phyloP scores from a whole-genome alignment of 2,888 invertebrate genomes.

The Pegoplata infirma region DNA sequence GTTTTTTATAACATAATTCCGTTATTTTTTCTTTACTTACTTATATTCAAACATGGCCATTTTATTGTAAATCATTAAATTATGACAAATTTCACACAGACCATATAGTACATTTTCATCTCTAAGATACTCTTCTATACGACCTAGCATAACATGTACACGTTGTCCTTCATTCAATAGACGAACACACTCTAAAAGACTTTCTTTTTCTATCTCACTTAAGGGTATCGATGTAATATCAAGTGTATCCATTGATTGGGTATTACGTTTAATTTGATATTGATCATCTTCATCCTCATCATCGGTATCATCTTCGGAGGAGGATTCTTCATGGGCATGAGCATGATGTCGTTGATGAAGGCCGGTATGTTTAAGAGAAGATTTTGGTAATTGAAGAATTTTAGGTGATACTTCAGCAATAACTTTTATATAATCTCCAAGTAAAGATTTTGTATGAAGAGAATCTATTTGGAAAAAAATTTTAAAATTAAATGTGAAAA shows the following conservation, averaged over 20 bases:
- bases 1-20: too few relatives aligned
- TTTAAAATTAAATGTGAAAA: too few relatives aligned
- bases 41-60: conserved; percentile 91
- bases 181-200: conserved; percentile 79
- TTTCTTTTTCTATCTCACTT: conserved; percentile 70
- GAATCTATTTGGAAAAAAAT: conserved; percentile 68
- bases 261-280: conserved; percentile 63
- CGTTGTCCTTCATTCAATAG: conserved; percentile 83
- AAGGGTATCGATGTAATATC: conserved; percentile 60
- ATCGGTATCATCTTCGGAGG: conserved; percentile 69
- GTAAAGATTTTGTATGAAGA: conserved; percentile 67
- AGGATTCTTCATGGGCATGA: conserved; percentile 69
- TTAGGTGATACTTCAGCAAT: conserved; percentile 75
- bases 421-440: conserved; percentile 74
- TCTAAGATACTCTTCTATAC: conserved; percentile 73
- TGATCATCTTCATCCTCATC: conserved; percentile 64
- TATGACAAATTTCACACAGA: conserved; percentile 89
- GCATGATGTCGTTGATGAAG: conserved; percentile 67
- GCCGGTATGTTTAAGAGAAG: conserved; percentile 68
- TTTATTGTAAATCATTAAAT: conserved; percentile 88
- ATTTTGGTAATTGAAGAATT: conserved; percentile 75
- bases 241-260: conserved; percentile 61
- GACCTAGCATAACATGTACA: conserved; percentile 79
- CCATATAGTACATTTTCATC: conserved; percentile 82
- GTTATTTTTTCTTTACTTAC: conserved; percentile 80